A percentile compares a stretch with the other conserved stretches of the same genome.
These are phyloP conservation scores for Iguana delicatissima DNA, from an alignment of 2,797 vertebrate species.

Conservation along the genomic window DNA sequence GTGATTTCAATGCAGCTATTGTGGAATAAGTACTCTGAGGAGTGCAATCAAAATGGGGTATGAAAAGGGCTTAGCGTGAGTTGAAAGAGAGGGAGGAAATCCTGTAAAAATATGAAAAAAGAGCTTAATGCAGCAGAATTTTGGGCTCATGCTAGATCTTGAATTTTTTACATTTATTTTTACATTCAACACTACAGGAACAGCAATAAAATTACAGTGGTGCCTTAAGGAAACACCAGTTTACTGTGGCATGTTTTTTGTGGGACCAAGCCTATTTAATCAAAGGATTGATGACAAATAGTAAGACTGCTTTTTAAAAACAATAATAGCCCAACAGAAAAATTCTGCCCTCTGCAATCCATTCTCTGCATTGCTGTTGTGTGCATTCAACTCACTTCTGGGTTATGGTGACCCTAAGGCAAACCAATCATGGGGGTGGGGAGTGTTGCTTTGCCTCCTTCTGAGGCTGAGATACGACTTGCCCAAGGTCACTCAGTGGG, in stretches of 20 bases:
- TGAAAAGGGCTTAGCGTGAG: accelerated
- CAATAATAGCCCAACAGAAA: constrained; percentile 3
- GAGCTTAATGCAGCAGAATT: constrained; percentile 28
- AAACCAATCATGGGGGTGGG: too few species aligned
- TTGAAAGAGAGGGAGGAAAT: constrained; percentile 23
- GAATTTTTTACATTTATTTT: constrained; percentile 33
- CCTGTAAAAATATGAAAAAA: not conserved
- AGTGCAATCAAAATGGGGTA: constrained; percentile 17
- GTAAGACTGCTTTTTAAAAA: constrained; percentile 62
- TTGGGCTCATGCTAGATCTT: constrained; percentile 40
- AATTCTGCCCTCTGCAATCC: not conserved
- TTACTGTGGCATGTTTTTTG: not conserved
- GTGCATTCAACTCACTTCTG: too few species aligned
- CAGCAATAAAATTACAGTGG: not conserved
- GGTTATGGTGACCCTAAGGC: too few species aligned
- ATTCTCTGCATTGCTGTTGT: not conserved
- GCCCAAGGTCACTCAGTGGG: too few species aligned
- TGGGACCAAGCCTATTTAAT: not conserved
- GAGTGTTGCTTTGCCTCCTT: too few species aligned
- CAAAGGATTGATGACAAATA: not conserved
- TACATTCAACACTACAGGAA: constrained; percentile 35
- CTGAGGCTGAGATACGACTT: too few species aligned
- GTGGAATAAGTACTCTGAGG: constrained; percentile 8
- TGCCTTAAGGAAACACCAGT: not conserved
- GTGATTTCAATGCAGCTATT: constrained; percentile 22